Percentiles rank a stretch among this genome's conserved stretches.
These are phyloP conservation scores for Athalia rosae DNA, from an alignment of 2,888 invertebrate species.

Conservation along the genomic window DNA sequence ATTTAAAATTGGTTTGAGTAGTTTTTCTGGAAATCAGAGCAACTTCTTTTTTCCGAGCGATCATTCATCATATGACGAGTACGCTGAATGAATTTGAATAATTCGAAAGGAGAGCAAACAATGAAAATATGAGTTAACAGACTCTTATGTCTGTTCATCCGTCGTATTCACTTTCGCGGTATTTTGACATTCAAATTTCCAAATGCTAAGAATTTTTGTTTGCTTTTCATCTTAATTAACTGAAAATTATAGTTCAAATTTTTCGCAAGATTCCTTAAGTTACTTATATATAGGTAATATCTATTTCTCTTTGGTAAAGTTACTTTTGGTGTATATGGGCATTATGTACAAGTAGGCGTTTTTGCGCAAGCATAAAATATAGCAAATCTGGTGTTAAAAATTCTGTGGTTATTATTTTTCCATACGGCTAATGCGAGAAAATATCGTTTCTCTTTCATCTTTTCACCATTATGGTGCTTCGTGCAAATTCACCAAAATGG, in stretches of 20 bases:
- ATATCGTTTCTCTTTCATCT: neutral
- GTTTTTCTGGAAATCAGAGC: no score
- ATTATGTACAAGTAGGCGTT: conserved; percentile 39
- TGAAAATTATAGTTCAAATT: neutral
- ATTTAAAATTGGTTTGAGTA: no score
- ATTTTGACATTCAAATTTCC: no score
- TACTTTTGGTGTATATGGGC: conserved; percentile 30
- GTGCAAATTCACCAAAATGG: neutral
- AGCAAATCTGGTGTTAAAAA: neutral
- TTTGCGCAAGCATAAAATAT: conserved; percentile 27
- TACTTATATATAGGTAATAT: conserved; percentile 45
- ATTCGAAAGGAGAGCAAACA: no score
- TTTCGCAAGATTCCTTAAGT: neutral
- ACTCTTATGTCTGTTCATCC: no score
- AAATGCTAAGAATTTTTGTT: no score
- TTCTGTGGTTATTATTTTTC: neutral
- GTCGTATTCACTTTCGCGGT: no score
- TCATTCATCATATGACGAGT: no score
- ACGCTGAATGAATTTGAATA: no score
- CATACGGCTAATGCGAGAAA: neutral
- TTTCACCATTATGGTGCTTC: neutral
- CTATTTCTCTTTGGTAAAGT: conserved; percentile 49
- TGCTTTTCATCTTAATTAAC: no score
- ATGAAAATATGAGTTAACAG: no score
- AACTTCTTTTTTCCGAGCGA: no score